These are phyloP conservation scores for Atta colombica DNA, from an alignment of 1,140 invertebrate genomes.

Conservation along the genomic window DNA sequence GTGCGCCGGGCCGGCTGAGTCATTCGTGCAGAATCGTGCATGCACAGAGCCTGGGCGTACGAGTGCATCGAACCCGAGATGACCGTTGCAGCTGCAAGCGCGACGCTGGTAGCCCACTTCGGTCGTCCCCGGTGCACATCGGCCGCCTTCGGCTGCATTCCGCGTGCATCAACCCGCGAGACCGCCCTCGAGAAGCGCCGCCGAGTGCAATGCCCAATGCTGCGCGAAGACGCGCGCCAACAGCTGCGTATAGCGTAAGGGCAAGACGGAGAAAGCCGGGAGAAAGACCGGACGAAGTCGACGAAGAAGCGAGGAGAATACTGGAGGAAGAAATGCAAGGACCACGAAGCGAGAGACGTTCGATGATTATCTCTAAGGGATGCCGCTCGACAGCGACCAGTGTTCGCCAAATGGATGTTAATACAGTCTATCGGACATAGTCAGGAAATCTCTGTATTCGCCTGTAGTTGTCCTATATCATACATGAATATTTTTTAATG, in stretches of 20 bases:
- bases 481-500: background rate
- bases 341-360: background rate
- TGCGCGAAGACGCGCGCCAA: constrained; percentile 67
- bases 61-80: constrained; percentile 85
- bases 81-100: constrained; percentile 85
- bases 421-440: background rate
- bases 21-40: constrained; percentile 81
- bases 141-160: constrained; percentile 81
- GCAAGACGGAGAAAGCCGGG: constrained; percentile 60
- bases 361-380: constrained; percentile 34
- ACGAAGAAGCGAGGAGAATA: constrained; percentile 36
- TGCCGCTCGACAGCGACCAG: constrained; percentile 11
- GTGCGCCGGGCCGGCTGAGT: constrained; percentile 81
- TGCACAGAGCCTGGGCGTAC: constrained; percentile 70
- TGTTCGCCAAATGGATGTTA: background rate
- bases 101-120: constrained; percentile 59
- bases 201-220: constrained; percentile 82
- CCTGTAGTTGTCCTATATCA: background rate
- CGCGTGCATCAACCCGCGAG: constrained; percentile 81
- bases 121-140: constrained; percentile 61
- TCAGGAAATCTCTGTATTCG: background rate
- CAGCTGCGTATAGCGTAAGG: constrained; percentile 71
- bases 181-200: constrained; percentile 81
- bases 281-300: constrained; percentile 28
- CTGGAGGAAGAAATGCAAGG: constrained; percentile 29